Base-by-base conservation (phyloP, 2,113 vertebrate genomes). In the Cariama cristata region DNA sequence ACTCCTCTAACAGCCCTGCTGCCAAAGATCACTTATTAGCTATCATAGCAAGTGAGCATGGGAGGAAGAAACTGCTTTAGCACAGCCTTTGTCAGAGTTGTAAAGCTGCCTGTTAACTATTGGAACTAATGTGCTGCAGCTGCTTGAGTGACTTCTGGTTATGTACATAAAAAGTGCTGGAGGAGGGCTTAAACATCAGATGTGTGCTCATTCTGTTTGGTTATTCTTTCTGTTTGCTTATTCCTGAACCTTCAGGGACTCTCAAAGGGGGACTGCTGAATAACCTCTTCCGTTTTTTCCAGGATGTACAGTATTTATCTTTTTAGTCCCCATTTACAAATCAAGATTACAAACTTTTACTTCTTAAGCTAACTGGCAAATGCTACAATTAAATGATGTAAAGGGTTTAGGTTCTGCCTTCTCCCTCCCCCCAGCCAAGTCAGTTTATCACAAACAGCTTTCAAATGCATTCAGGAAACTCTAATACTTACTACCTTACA, bases 61-160 rank as follows among this genome's bases (percentile, higher is more conserved):
- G 95, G 97, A 96, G 97, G 97, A 93, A 95, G 93, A 95, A 97
- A 55, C 97, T 33, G 86, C 60, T 87, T 86, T 42, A 83, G 97
- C 76, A 49, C 42, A 90, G 98, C 95, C 96, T 94, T 96, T 97
- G 97, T 96, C 49, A 21, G 97, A 91, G 93, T 94, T 64, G 49
- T 94, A 94, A 87, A 97, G 95, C 98, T 96, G 98, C 96, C 98
- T 96, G 98, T 71, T 97, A 97, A 98, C 97, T 98, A 91, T 98
- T 88, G 97, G 97, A 98, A 98, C 97, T 98, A 98, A 98, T 97
- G 95, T 67, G 96, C 96, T 82, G 98, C 98, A 98, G 98, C 98
- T 98, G 98, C 97, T 97, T 88, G 79, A 93, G 87, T 79, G 97
- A 98, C 97, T 98, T 96, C 96, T 97, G 95, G 95, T 96, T 98